Percentiles rank a stretch among this genome's conserved stretches.
phyloP scores from a whole-genome alignment of 2,797 vertebrate species.

The Intellagama lesueurii region DNA sequence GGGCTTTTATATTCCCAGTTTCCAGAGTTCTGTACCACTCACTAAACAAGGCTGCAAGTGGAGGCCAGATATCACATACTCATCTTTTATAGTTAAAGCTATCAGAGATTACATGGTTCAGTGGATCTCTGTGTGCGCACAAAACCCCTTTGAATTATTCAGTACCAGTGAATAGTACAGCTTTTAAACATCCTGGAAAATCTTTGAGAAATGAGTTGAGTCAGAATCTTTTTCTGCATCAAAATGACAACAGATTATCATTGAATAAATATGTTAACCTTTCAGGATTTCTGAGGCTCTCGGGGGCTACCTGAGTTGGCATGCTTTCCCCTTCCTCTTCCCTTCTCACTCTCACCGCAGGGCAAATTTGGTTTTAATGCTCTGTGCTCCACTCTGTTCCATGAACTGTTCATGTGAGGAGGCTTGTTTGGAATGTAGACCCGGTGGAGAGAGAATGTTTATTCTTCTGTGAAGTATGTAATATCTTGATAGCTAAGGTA shows the following conservation, averaged over 20 bases:
- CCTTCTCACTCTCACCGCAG: background rate
- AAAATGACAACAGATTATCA: background rate
- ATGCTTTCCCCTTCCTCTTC: background rate
- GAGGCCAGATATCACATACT: background rate
- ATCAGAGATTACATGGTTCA: background rate
- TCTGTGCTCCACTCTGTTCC: background rate
- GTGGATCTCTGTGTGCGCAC: background rate
- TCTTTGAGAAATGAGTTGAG: background rate
- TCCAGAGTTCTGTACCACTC: background rate
- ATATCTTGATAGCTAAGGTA: background rate
- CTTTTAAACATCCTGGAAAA: background rate
- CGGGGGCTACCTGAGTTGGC: background rate
- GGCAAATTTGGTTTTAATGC: background rate
- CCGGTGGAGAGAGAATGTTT: too few relatives aligned
- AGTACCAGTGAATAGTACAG: background rate
- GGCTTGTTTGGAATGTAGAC: background rate
- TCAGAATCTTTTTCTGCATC: background rate
- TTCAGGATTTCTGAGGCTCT: background rate
- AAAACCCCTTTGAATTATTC: background rate
- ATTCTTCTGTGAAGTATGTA: background rate
- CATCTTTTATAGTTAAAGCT: background rate
- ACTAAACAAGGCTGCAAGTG: background rate
- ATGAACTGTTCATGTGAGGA: background rate
- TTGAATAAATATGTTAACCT: background rate
- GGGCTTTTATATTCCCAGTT: background rate